Base-by-base conservation (phyloP, 2,888 invertebrate species). In the Melipona beecheii region DNA sequence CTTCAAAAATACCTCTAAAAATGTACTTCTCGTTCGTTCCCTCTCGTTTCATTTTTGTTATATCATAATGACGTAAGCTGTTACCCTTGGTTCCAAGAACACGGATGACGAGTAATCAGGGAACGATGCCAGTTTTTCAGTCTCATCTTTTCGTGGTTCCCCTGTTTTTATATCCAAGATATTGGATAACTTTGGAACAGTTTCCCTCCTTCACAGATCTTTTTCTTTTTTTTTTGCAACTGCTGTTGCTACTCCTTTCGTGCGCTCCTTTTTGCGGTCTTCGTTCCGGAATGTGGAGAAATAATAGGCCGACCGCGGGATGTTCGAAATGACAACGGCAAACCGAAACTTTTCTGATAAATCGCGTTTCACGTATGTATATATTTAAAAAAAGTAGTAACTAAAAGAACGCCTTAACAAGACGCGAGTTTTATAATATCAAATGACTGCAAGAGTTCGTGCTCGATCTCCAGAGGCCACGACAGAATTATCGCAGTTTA, bases 161-260 rank as follows among this genome's bases (percentile, higher is more conserved):
- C 71, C 64, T 70, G 66, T 64, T 78, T 77, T 79, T 77, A 79
- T 82, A 76, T 79, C 78, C 71, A 68, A 74, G 79, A 86, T 86
- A 86, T 86, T 84, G 84, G 82, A 84, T 75, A 82, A 86, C 81
- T 86, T 86, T 65, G 50, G 54, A 75, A 70, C 50, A 65, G 36
- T 77, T 49, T 49, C 65, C 65, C 66, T 17, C 66, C 27, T 69
- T 31, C 50, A n/a, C 60, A 50, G 65, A 54, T 64, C 73, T 21
- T 52, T 6, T 43, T 36, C n/a, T 36, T 49, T 43, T 43, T 65
- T 66, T 74, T 60, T 85, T 70, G 36, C 56, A 73, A 69, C 56
- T n/a, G 62, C 21, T 60, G 75, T 62, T 49, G 73, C 52, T 36
- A 69, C 54, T 69, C 56, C 56, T 65, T 73, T 83, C 54, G 15